Base-by-base conservation (phyloP, 1,140 invertebrate species). In the Agrilus planipennis region DNA sequence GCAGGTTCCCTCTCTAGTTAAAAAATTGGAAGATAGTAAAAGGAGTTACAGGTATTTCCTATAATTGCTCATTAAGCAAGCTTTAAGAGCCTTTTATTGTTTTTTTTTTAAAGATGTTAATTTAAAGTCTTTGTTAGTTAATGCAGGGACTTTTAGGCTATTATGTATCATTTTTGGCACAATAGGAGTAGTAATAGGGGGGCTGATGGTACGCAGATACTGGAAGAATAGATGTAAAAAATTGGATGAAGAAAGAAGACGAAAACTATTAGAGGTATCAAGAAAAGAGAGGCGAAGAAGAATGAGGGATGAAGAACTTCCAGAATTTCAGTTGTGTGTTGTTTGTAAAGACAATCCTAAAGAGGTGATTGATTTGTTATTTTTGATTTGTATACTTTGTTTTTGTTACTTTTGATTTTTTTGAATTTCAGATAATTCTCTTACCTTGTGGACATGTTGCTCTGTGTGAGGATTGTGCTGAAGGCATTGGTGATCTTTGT, bases 361-460 rank as follows among this genome's bases (percentile, higher is more conserved):
- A 51, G 81, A 84, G 61, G 76, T 77, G 51, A 44, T 22, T 25
- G 16, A 29, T n/a, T 4, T 29, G 27, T 22, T 35, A 27, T 17
- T 23, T 17, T 6, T 17, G 29, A 9, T 10, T 20, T 19, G 10
- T 15, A 32, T 18, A 2, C 37, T 38, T 28, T 43, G 31, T 12
- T 25, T 17, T 39, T 41, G 10, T 38, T 19, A 7, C 18, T 41
- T 14, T 39, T 31, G n/a, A 44, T 48, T 37, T 45, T 51, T 35
- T 47, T 49, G 44, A 16, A 46, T 66, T 62, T 17, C 54, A 82
- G 77, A 76, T 87, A 14, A 84, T 89, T 51, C 53, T 88, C 23
- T 57, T 87, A 39, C 81, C 81, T 1, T 89, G 85, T 60, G 85
- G 85, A 0, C 85, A 89, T 58, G 81, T 88, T 0, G 85, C 81